A percentile compares a stretch with the other conserved stretches of the same genome.
Conservation (phyloP, 2,113 vertebrate species). For the Rhinogobius similis region DNA sequence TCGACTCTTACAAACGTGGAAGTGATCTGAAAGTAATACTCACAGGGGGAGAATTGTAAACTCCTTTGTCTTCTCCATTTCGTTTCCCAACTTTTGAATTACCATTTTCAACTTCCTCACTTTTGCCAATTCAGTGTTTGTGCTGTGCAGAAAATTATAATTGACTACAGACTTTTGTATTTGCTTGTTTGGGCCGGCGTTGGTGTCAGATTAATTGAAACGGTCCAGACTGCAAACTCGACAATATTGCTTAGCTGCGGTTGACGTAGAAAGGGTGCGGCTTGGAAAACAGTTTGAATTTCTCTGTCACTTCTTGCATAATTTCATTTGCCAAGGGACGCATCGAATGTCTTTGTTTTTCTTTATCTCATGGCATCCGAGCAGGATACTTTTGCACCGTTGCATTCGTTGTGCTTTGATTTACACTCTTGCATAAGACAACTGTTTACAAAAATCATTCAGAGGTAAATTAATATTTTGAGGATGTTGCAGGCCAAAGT, state of each 20-base stretch:
- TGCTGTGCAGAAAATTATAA: background rate
- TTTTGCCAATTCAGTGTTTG: background rate
- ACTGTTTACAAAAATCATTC: constrained; percentile 25
- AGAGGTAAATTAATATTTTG: constrained; percentile 26
- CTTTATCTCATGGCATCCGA: background rate
- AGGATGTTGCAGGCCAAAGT: constrained; percentile 24
- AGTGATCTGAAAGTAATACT: background rate
- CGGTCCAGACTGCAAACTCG: background rate
- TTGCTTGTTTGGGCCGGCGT: background rate
- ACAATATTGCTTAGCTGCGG: background rate
- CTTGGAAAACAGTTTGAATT: background rate
- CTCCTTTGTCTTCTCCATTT: background rate
- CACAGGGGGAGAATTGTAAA: background rate
- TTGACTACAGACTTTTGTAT: background rate
- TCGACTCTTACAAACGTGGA: background rate
- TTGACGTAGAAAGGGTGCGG: background rate
- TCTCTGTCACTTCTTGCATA: background rate
- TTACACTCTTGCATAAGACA: constrained; percentile 2
- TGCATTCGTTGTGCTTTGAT: background rate
- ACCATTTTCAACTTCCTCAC: background rate
- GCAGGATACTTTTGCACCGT: background rate
- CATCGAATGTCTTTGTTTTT: background rate
- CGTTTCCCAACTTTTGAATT: constrained; percentile 1
- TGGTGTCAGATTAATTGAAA: background rate
- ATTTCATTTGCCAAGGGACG: background rate